A percentile compares a stretch with the other conserved stretches of the same genome.
phyloP scores from a whole-genome alignment of 1,140 invertebrate species.

The Atopsyche davidsoni region DNA sequence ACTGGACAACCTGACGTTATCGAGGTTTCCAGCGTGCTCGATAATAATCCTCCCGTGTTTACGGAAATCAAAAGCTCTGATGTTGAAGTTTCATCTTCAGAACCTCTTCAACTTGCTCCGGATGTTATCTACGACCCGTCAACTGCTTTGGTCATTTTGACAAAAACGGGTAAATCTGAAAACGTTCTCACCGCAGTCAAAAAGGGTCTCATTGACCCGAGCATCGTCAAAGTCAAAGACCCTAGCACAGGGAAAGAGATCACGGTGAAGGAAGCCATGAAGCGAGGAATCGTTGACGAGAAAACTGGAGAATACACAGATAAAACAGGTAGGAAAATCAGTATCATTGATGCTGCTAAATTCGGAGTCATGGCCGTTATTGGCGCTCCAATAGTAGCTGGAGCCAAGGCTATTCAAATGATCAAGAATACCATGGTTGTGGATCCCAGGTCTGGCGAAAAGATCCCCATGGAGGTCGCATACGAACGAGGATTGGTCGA shows the following conservation, averaged over 20 bases:
- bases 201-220: conserved; percentile 58
- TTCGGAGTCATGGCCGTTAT: conserved; percentile 63
- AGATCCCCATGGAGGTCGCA: conserved; percentile 71
- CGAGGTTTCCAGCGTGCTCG: conserved; percentile 53
- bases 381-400: conserved; percentile 63
- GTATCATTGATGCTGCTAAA: conserved; percentile 69
- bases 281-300: conserved; percentile 67
- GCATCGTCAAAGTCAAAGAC: conserved; percentile 70
- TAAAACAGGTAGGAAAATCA: conserved; percentile 57
- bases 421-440: conserved; percentile 56
- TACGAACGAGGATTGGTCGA: conserved; percentile 72
- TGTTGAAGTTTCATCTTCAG: conserved; percentile 47
- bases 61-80: conserved; percentile 45
- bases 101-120: conserved; percentile 62
- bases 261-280: conserved; percentile 68
- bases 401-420: conserved; percentile 52
- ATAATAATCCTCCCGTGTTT: conserved; percentile 36
- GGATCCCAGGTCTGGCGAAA: conserved; percentile 71
- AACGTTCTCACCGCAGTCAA: conserved; percentile 65
- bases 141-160: conserved; percentile 65
- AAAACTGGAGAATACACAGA: conserved; percentile 66
- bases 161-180: conserved; percentile 60
- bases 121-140: conserved; percentile 71
- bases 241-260: conserved; percentile 64
- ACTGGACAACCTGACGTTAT: conserved; percentile 60